These are phyloP conservation scores for Sebastes cheni DNA, from an alignment of 2,797 vertebrate genomes.

Conservation along the genomic window DNA sequence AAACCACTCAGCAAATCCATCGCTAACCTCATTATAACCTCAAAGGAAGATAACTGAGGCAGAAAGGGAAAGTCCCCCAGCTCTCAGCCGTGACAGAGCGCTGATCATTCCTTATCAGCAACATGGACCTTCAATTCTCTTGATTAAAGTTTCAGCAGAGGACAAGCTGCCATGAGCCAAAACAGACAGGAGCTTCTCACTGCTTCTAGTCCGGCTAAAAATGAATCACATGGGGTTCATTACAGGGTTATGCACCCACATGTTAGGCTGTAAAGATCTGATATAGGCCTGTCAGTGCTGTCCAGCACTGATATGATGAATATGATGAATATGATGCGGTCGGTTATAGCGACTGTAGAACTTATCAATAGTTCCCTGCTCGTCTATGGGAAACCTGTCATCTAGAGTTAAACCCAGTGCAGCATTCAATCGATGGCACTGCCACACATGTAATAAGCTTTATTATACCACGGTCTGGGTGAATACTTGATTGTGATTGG, in stretches of 20 bases:
- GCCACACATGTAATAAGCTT: background rate
- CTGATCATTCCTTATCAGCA: slow-evolving; percentile 41
- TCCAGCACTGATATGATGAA: background rate
- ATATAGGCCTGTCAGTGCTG: background rate
- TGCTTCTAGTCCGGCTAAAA: background rate
- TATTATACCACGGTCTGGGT: background rate
- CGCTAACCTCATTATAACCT: slow-evolving; percentile 67
- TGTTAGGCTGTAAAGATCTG: background rate
- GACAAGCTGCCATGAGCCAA: slow-evolving; percentile 3
- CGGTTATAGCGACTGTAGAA: background rate
- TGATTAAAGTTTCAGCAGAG: slow-evolving; percentile 29
- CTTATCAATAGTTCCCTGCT: background rate
- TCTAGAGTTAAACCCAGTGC: background rate
- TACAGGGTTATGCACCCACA: background rate
- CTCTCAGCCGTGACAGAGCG: slow-evolving; percentile 29
- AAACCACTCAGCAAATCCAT: slow-evolving; percentile 57
- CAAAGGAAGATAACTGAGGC: slow-evolving; percentile 45
- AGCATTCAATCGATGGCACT: background rate
- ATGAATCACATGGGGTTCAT: slow-evolving; percentile 13
- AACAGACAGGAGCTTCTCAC: background rate
- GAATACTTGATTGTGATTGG: no score
- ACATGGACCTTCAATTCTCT: slow-evolving; percentile 29
- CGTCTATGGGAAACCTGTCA: background rate
- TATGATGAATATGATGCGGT: background rate
- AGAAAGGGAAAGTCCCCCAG: slow-evolving; percentile 32